Percentiles rank a stretch among this genome's conserved stretches.
Conservation (phyloP, 2,797 vertebrate genomes). For the Limosa lapponica region DNA sequence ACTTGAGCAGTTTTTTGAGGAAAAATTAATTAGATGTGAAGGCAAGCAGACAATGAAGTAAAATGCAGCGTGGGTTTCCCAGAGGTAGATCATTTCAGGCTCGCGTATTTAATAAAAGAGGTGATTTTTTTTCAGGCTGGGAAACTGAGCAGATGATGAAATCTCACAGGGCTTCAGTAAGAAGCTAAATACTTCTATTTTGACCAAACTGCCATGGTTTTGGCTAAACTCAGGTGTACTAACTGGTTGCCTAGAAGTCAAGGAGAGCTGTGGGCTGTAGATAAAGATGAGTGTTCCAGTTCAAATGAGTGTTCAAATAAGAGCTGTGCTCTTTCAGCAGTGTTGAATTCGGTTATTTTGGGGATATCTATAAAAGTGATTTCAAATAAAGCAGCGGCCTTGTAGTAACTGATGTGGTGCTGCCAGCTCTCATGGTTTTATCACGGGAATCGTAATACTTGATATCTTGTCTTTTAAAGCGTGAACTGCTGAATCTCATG, state of each 20-base stretch:
- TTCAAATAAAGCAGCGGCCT: not conserved
- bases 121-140: not conserved
- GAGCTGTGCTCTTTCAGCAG: not conserved
- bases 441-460: not conserved
- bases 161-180: not conserved
- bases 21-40: slow-evolving; percentile 32
- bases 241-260: not conserved
- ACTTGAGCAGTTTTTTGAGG: not conserved
- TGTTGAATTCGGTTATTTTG: not conserved
- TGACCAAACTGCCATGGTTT: not conserved
- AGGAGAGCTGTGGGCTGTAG: not conserved
- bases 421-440: not conserved
- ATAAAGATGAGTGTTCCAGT: not conserved
- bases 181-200: not conserved
- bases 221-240: not conserved
- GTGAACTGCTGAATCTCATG: not conserved
- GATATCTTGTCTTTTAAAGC: not conserved
- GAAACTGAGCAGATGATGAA: not conserved
- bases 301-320: not conserved
- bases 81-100: not conserved
- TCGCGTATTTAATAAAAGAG: not conserved
- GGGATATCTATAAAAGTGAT: not conserved
- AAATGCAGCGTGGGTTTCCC: not conserved
- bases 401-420: not conserved
- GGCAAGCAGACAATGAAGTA: slow-evolving; percentile 1